Percentiles rank a stretch among this genome's conserved stretches.
Conservation (phyloP, 2,888 invertebrate species). For the Ametastegia equiseti region DNA sequence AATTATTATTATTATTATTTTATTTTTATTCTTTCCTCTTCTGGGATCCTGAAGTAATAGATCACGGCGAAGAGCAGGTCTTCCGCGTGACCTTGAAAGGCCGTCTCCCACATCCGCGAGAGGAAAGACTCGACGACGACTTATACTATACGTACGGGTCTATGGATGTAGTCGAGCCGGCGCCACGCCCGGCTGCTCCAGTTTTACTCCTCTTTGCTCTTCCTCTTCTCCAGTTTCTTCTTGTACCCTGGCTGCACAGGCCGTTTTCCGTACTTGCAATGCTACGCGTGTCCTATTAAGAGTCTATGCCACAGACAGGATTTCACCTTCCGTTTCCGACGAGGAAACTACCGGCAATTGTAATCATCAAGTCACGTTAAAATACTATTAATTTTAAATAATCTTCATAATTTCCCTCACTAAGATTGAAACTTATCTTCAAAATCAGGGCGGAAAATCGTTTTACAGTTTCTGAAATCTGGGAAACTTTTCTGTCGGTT, state of each 20-base stretch:
- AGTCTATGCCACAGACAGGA: neutral
- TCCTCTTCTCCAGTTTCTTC: conserved; percentile 9
- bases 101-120: conserved; percentile 11
- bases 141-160: no score
- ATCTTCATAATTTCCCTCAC: no score
- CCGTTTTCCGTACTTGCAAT: neutral
- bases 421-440: no score
- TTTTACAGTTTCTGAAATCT: no score
- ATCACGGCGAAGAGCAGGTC: neutral
- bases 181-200: conserved; percentile 46
- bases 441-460: no score
- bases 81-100: conserved; percentile 39
- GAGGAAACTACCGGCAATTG: neutral
- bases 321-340: neutral
- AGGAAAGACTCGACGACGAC: no score
- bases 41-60: neutral
- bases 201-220: conserved; percentile 25
- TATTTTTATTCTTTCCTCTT: neutral
- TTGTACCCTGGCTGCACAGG: neutral
- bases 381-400: no score
- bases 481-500: no score
- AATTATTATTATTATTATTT: neutral
- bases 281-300: neutral
- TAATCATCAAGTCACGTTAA: no score
- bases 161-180: conserved; percentile 13